Evolutionary conservation across 2,888 invertebrate genomes (phyloP).

Genomic region (Cinara cedri): DNA sequence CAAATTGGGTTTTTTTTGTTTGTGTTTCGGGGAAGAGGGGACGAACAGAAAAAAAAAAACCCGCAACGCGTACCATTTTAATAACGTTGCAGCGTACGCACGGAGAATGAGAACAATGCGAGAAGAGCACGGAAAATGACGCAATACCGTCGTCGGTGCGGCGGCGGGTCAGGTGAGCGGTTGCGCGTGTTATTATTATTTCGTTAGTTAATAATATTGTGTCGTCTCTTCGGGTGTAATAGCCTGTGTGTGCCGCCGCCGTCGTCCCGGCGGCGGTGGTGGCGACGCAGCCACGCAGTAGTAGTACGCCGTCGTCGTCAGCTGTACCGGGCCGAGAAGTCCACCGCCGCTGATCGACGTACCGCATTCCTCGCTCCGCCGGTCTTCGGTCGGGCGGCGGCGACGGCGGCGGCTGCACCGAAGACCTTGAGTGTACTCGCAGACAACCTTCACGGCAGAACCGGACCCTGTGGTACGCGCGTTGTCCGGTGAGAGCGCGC

Average conservation of each 20-base stretch:
- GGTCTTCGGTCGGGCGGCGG: not conserved
- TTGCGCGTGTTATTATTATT: conserved; percentile 30
- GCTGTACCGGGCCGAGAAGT: not conserved
- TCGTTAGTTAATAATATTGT: conserved; percentile 13
- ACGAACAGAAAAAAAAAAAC: not conserved
- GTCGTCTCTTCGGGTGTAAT: conserved; percentile 29
- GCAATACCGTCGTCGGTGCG: conserved; percentile 24
- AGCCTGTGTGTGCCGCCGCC: not conserved
- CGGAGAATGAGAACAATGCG: not conserved
- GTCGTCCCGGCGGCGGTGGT: not conserved
- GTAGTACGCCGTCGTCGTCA: not conserved
- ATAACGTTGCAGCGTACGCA: not conserved
- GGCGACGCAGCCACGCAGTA: not conserved
- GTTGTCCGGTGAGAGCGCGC: conserved; percentile 50
- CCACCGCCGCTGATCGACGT: conserved; percentile 7
- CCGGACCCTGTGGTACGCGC: conserved; percentile 54
- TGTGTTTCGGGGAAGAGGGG: not conserved
- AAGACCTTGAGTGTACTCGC: conserved; percentile 51
- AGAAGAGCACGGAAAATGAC: conserved; percentile 29
- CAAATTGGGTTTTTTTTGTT: too few relatives aligned
- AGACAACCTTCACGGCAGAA: conserved; percentile 53
- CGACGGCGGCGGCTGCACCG: not conserved
- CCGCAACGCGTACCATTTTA: too few relatives aligned
- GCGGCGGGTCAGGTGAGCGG: not conserved
- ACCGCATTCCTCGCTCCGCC: conserved; percentile 40